Base-by-base conservation (phyloP, 2,797 vertebrate genomes). In the Meda fulgida region DNA sequence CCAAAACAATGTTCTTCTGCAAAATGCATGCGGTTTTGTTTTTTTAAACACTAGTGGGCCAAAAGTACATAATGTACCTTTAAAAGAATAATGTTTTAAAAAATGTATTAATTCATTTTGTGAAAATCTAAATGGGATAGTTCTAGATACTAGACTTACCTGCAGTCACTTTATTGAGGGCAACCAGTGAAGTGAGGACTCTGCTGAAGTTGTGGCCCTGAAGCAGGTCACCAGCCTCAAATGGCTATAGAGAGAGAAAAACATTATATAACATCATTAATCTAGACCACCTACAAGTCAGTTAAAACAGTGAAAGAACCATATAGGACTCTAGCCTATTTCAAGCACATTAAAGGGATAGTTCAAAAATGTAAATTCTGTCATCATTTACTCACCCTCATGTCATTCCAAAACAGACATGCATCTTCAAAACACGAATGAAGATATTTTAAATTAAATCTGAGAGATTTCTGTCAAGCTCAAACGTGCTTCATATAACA, bases 161-260 rank as follows among this genome's bases (percentile, higher is more conserved):
- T 96, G 98, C 97, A 87, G 98, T 99, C 65, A 97, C 97, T 95
- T 98, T 99, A 94, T 97, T 99, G 86, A 99, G 96, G 65, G 97
- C 95, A 87, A 99, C 97, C 48, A 99, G 92, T 87, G 95, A 96
- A 91, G 95, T 97, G 76, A 99, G 95, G 90, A 99, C 97, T 93
- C 96, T 98, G 94, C 91, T 95, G 94, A 99, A 97, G 94, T 99
- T 98, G 92, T 97, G 96, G 84, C 97, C 97, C 93, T 98, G 97
- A 90, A 97, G 96, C 87, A 99, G 96, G 92, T 99, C 98, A 92
- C 93, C 96, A 91, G 97, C 96, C 89, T 99, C 98, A 91, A 99
- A 99, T 4, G 97, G 95, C 98, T 99, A 90, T 53, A 93, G 63
- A 76, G 86, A 76, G 85, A 79, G 58, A 13, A 80, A 87, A 79